Base-by-base conservation (phyloP, 30 jellyfish, hydroid and myxozoan genomes). In the Clytia hemisphaerica region DNA sequence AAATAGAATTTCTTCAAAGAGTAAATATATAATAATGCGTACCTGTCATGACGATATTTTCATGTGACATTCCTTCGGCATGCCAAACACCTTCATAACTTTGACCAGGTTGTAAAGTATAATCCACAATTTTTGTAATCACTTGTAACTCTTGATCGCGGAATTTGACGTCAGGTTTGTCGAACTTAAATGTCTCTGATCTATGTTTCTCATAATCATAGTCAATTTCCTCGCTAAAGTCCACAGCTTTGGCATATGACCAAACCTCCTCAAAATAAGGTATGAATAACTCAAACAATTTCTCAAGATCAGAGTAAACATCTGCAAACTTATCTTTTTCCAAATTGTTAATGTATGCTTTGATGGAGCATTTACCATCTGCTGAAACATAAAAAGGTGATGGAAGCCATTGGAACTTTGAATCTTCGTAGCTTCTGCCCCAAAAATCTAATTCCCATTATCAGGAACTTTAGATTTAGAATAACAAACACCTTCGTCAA, bases 31-130 rank as follows among this genome's bases (percentile, higher is more conserved):
- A n/a, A n/a, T n/a, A n/a, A 6, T 2, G n/a, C 74, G 32, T 64
- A 81, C 94, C 94, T 61, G 94, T 81, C 94, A 81, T 81, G 35
- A 81, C 94, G 31, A 81, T 81, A 40, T 81, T 81, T 47, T 81
- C 94, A 81, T 81, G 94, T 6, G 94, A 81, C 94, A 81, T 81
- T 49, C 94, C 94, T 45, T 81, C 94, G 27, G 94, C 94, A 72
- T 81, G 94, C 94, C 94, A 81, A 46, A 81, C 94, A 12, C 94
- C 94, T 64, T 81, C 94, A 65, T 71, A 81, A 3, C 83, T 6
- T 68, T 81, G 94, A 3, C 79, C 94, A 0, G 94, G 94, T 33
- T 81, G 76, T 40, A 81, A 38, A 1, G 77, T 81, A 77, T 81
- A 81, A 6, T 81, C 87, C 21, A 81, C 94, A 1, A 81, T 81